Conservation (phyloP, 2,888 invertebrate species). For the Baccha elongata region DNA sequence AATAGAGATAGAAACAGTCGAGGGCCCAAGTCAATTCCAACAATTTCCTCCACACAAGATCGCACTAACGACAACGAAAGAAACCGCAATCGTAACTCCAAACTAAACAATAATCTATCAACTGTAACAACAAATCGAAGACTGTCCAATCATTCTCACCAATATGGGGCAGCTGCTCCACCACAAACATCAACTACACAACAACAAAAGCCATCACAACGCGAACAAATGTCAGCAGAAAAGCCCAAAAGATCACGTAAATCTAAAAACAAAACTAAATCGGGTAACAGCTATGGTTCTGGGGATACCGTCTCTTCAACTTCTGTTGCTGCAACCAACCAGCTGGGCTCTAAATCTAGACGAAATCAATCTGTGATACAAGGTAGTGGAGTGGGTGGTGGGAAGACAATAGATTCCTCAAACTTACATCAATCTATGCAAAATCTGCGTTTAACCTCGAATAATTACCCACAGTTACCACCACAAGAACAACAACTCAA, state of each 20-base stretch:
- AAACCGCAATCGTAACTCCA: constrained; percentile 46
- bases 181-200: constrained; percentile 40
- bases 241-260: constrained; percentile 65
- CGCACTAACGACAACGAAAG: constrained; percentile 52
- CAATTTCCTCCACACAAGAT: constrained; percentile 42
- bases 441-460: constrained; percentile 76
- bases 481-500: constrained; percentile 56
- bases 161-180: constrained; percentile 52
- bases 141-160: constrained; percentile 43
- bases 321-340: constrained; percentile 15
- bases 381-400: constrained; percentile 33
- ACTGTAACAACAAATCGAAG: constrained; percentile 29
- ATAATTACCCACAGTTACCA: constrained; percentile 71
- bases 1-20: constrained; percentile 58
- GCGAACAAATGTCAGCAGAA: constrained; percentile 32
- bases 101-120: constrained; percentile 15
- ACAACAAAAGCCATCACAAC: constrained; percentile 60
- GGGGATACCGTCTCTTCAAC: neutral
- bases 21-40: constrained; percentile 38
- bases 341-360: constrained; percentile 54
- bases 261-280: constrained; percentile 61
- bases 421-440: constrained; percentile 78
- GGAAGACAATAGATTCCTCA: constrained; percentile 65
- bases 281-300: constrained; percentile 16
- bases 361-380: constrained; percentile 73